Percentiles rank a stretch among this genome's conserved stretches.
phyloP scores from a whole-genome alignment of 2,113 vertebrate species.

The Bettongia penicillata region DNA sequence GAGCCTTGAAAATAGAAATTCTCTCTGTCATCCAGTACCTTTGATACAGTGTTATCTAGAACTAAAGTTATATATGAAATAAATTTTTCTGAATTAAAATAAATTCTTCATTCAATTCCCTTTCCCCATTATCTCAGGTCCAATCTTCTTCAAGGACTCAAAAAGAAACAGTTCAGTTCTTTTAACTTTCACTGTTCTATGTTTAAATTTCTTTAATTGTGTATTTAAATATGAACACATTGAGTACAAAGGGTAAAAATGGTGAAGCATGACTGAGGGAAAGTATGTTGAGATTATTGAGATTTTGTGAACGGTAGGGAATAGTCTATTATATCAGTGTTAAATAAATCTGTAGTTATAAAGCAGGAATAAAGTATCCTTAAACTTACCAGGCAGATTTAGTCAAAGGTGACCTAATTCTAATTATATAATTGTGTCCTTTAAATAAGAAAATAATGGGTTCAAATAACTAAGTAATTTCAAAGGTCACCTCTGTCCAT shows the following conservation, averaged over 20 bases:
- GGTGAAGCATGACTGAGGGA: background rate
- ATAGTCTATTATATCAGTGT: too few species aligned
- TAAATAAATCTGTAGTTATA: too few species aligned
- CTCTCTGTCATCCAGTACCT: background rate
- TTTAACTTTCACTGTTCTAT: background rate
- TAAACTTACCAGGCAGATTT: too few species aligned
- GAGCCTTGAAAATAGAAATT: background rate
- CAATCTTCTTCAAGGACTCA: background rate
- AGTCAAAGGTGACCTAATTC: too few species aligned
- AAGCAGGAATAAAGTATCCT: too few species aligned
- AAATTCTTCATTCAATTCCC: background rate
- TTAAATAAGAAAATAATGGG: too few species aligned
- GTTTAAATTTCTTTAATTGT: background rate
- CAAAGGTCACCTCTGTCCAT: too few species aligned
- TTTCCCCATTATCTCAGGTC: background rate
- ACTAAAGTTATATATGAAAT: background rate
- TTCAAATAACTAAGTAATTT: too few species aligned
- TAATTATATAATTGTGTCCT: too few species aligned
- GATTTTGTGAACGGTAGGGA: too few species aligned
- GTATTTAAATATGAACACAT: background rate
- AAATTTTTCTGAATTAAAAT: background rate
- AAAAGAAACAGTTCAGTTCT: background rate
- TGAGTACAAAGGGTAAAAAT: background rate
- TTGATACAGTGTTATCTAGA: background rate
- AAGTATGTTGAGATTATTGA: too few species aligned